phyloP scores from a whole-genome alignment of 2,113 vertebrate genomes.

The Orientallactaga bullata region DNA sequence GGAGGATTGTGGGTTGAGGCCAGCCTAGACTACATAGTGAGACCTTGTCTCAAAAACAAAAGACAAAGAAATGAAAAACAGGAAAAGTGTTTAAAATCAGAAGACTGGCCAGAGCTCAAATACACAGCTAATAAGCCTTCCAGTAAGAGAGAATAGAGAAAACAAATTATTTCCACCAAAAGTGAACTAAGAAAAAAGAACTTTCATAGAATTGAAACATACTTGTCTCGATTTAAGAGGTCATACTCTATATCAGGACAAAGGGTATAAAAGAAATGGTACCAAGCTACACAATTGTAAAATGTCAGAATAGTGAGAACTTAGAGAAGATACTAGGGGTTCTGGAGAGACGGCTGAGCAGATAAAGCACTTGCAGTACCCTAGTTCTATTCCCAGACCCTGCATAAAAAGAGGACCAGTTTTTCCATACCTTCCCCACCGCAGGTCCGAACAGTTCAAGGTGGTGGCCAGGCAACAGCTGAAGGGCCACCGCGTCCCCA shows the following conservation, averaged over 20 bases:
- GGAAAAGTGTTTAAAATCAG: neutral
- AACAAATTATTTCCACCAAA: slow-evolving; percentile 4
- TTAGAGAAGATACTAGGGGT: neutral
- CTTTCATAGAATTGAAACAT: neutral
- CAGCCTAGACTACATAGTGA: too few relatives aligned
- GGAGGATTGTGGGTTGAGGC: too few relatives aligned
- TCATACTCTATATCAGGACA: neutral
- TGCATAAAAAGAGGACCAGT: too few relatives aligned
- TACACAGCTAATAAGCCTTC: neutral
- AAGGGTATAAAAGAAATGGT: neutral
- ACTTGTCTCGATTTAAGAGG: neutral
- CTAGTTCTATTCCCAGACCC: too few relatives aligned
- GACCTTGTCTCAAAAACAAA: neutral
- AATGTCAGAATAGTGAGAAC: neutral
- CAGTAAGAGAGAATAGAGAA: neutral
- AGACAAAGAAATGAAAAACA: neutral
- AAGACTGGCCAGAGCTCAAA: neutral
- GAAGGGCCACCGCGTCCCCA: too few relatives aligned
- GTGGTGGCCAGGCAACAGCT: too few relatives aligned
- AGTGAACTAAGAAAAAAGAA: neutral
- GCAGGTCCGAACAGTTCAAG: too few relatives aligned
- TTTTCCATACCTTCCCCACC: too few relatives aligned
- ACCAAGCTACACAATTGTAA: neutral
- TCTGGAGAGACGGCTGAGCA: too few relatives aligned
- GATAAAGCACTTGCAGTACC: too few relatives aligned